Percentiles rank a stretch among this genome's conserved stretches.
These are phyloP conservation scores for Cheilosia grossa DNA, from an alignment of 2,888 invertebrate genomes.

Conservation along the genomic window DNA sequence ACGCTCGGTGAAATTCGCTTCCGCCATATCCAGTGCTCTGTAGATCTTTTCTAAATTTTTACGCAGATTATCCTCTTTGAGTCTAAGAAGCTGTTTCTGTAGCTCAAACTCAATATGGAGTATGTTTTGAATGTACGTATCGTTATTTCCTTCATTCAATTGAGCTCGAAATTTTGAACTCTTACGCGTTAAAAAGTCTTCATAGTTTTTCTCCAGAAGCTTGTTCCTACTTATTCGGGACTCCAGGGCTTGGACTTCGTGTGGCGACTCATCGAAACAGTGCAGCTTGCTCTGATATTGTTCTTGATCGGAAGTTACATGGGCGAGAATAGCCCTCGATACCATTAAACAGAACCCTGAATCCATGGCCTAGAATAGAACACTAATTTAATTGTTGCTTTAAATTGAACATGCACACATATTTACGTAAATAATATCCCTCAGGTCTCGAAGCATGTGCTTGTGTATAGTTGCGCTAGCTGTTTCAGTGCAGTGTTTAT, in stretches of 20 bases:
- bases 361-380: slow-evolving; percentile 49
- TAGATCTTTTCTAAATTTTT: slow-evolving; percentile 50
- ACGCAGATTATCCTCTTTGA: slow-evolving; percentile 44
- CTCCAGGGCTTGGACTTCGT: not conserved
- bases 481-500: slow-evolving; percentile 46
- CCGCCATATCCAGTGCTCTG: slow-evolving; percentile 25
- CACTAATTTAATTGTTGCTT: too few relatives aligned
- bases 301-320: slow-evolving; percentile 31
- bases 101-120: slow-evolving; percentile 43
- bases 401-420: not conserved
- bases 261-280: not conserved
- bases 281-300: slow-evolving; percentile 29
- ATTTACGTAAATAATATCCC: slow-evolving; percentile 49
- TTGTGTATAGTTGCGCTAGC: slow-evolving; percentile 39
- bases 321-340: slow-evolving; percentile 46
- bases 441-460: slow-evolving; percentile 42
- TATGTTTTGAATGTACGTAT: slow-evolving; percentile 22
- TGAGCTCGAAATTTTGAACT: not conserved
- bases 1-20: slow-evolving; percentile 12
- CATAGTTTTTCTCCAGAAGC: not conserved
- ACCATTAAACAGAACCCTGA: slow-evolving; percentile 55
- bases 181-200: not conserved
- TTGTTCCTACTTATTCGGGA: not conserved
- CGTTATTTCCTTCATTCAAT: slow-evolving; percentile 10
- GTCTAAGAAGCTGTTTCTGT: slow-evolving; percentile 30